Percentiles rank a stretch among this genome's conserved stretches.
Conservation (phyloP, 2,113 vertebrate species). For the Entelurus aequoreus region DNA sequence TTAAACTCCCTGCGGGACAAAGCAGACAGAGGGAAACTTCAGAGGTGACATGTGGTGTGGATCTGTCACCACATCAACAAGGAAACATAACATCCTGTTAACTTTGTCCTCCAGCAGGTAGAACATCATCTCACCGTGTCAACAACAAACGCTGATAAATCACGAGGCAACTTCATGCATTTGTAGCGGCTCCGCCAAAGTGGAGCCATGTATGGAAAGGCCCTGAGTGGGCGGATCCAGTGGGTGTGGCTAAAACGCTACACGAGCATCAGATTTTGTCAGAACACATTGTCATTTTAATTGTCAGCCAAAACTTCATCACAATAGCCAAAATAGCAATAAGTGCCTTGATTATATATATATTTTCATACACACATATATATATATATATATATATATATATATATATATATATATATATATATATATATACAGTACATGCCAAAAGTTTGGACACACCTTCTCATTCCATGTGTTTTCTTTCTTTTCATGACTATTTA, state of each 20-base stretch:
- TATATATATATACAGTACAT: no score
- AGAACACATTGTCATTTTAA: constrained; percentile 35
- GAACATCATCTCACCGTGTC: constrained; percentile 18
- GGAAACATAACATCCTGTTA: constrained; percentile 25
- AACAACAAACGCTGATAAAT: constrained; percentile 32
- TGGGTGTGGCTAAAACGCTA: constrained; percentile 7
- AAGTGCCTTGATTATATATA: no score
- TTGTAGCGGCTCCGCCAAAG: constrained; percentile 26
- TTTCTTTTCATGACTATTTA: no score
- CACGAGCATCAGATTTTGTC: constrained; percentile 24
- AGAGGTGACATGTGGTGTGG: neutral
- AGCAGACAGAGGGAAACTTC: constrained; percentile 23
- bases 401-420: no score
- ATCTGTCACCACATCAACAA: constrained; percentile 33
- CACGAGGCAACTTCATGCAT: constrained; percentile 36
- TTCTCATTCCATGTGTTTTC: no score
- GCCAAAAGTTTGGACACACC: no score
- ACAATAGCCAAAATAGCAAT: neutral
- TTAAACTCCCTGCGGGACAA: constrained; percentile 51
- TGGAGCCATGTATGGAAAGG: constrained; percentile 33
- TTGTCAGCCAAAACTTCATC: constrained; percentile 31
- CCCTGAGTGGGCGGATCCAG: constrained; percentile 16
- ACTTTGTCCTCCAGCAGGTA: constrained; percentile 31
- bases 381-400: no score
- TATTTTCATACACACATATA: no score